phyloP scores from a whole-genome alignment of 2,113 vertebrate species.

The Cynopterus brachyotis region DNA sequence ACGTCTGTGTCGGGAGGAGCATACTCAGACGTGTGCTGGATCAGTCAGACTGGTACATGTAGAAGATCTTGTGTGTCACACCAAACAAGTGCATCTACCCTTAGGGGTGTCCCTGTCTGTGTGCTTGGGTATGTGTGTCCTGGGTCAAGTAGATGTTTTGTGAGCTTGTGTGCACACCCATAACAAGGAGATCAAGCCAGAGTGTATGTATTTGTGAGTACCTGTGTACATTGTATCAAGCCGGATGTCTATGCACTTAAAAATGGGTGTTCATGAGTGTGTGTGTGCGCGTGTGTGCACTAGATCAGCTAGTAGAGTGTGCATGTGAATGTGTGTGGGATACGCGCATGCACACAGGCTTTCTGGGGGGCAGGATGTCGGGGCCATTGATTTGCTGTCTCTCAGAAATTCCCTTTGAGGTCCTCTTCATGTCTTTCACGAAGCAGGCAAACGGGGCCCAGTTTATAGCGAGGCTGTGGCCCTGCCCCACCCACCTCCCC shows the following conservation, averaged over 20 bases:
- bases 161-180: background rate
- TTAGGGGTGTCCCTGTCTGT: too few relatives aligned
- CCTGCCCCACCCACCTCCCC: background rate
- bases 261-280: background rate
- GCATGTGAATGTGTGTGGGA: background rate
- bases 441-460: conserved; percentile 18
- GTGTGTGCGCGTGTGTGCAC: background rate
- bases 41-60: too few relatives aligned
- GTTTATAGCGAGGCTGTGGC: background rate
- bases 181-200: background rate
- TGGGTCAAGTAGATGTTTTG: background rate
- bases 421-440: conserved; percentile 63
- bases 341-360: background rate
- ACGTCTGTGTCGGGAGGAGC: background rate
- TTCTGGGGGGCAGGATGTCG: conserved; percentile 37
- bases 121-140: background rate
- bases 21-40: too few relatives aligned
- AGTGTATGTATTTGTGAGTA: too few relatives aligned
- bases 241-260: background rate
- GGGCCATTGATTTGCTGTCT: conserved; percentile 71
- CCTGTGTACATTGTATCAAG: background rate
- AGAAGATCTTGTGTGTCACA: background rate
- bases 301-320: background rate
- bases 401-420: conserved; percentile 71
- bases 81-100: background rate